Evolutionary conservation across 2,888 invertebrate species (phyloP), one percentile per base, ranked within the genome.

Genomic region (Nineta flava): DNA sequence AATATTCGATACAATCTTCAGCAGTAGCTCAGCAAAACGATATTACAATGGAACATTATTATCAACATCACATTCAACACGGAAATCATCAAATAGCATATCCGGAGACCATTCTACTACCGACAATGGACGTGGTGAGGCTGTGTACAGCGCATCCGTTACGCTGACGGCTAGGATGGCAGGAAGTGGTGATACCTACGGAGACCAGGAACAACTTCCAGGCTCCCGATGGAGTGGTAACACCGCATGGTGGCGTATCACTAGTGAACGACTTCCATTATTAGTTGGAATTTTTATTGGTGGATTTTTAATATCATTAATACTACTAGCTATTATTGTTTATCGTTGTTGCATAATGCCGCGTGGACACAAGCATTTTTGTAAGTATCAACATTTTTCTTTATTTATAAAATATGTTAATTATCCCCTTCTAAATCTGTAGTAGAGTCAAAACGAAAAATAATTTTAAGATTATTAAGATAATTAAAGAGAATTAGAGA

Each of bases 291-390:
- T 70, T 35, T 70, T 71, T 56, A 69, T 69, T 57, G 71, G 71
- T 17, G 78, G 78, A 53, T 78, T 79, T 54, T 70, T 79, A 58
- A 75, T 79, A 59, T 76, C 79, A 59, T 76, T 79, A 59, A 65
- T 77, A 59, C 70, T 79, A 63, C 72, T 78, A 62, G 74, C 78
- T 57, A 68, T 76, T 62, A 68, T 80, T 60, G 70, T 79, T 59
- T 80, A 79, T 68, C 75, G 77, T 65, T 80, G 79, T 65, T 79
- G 79, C 71, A 74, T 78, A 62, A 77, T 79, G 75, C 79, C 79
- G 59, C 75, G 77, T 55, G 47, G 21, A n/a, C 78, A 79, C 66
- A 79, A 79, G 69, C 76, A 79, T 54, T 77, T 76, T 61, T 76
- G 80, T 80, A 67, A 72, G 73, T 62, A 40, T 46, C 2, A 43